These are phyloP conservation scores for Sarcophaga subvicina DNA, from an alignment of 2,888 invertebrate species.

Conservation along the genomic window DNA sequence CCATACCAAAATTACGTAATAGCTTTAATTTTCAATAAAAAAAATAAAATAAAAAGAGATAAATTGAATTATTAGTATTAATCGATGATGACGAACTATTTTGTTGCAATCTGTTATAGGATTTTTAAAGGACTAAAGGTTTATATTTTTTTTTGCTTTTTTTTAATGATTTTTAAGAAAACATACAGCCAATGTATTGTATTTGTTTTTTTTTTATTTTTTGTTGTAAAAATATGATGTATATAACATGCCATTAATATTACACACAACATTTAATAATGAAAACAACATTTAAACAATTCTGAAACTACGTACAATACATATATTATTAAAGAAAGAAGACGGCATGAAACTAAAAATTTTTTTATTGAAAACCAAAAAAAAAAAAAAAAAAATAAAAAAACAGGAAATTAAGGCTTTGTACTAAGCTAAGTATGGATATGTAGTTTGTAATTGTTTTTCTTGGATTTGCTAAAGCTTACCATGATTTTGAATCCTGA, in stretches of 20 bases:
- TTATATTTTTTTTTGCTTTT: not conserved
- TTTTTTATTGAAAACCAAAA: too few relatives aligned
- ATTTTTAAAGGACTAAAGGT: slow-evolving; percentile 25
- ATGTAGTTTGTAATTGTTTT: slow-evolving; percentile 29
- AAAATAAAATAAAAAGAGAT: slow-evolving; percentile 41
- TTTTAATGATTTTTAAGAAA: slow-evolving; percentile 27
- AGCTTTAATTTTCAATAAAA: slow-evolving; percentile 71
- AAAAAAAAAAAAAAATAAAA: too few relatives aligned
- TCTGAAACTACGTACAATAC: slow-evolving; percentile 61
- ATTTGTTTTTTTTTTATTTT: not conserved
- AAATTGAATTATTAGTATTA: slow-evolving; percentile 14
- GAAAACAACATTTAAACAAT: slow-evolving; percentile 43
- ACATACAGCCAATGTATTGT: slow-evolving; percentile 55
- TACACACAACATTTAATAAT: slow-evolving; percentile 65
- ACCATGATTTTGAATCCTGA: slow-evolving; percentile 58
- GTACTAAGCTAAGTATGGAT: slow-evolving; percentile 13
- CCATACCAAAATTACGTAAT: slow-evolving; percentile 75
- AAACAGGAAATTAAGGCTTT: slow-evolving; percentile 33
- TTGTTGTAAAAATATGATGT: not conserved
- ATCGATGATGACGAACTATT: not conserved
- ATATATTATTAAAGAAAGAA: slow-evolving; percentile 40
- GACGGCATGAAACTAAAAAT: slow-evolving; percentile 25
- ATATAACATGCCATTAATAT: slow-evolving; percentile 58
- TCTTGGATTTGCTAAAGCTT: slow-evolving; percentile 55
- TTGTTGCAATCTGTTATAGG: slow-evolving; percentile 2